Conservation (phyloP, 2,888 invertebrate species). For the Mellilla xanthometata region DNA sequence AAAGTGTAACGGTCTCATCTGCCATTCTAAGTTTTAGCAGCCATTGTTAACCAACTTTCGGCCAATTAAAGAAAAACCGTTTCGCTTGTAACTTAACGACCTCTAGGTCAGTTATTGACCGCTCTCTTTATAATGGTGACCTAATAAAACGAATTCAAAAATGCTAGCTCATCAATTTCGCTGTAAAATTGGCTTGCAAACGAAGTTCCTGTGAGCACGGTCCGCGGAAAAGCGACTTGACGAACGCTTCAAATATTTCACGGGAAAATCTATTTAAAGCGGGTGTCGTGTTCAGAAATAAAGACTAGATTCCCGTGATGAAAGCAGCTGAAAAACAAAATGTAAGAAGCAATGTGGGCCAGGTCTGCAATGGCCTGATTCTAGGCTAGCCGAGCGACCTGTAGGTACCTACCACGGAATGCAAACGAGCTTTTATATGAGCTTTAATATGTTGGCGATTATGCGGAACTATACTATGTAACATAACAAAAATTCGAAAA, state of each 20-base stretch:
- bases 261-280: slow-evolving; percentile 39
- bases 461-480: background rate
- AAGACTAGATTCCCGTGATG: slow-evolving; percentile 49
- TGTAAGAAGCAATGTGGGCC: slow-evolving; percentile 58
- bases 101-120: slow-evolving; percentile 28
- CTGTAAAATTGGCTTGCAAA: slow-evolving; percentile 15
- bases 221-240: slow-evolving; percentile 21
- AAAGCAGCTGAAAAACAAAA: slow-evolving; percentile 48
- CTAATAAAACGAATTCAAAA: slow-evolving; percentile 6
- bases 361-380: slow-evolving; percentile 74
- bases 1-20: slow-evolving; percentile 22
- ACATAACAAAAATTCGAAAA: background rate
- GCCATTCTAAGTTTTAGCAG: slow-evolving; percentile 27
- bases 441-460: slow-evolving; percentile 7
- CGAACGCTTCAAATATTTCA: slow-evolving; percentile 15
- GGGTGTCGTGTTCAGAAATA: slow-evolving; percentile 33
- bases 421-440: no score
- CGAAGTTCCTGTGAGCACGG: slow-evolving; percentile 17
- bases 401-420: slow-evolving; percentile 39
- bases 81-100: slow-evolving; percentile 22
- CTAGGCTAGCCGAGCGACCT: slow-evolving; percentile 43
- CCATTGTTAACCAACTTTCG: slow-evolving; percentile 30
- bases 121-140: slow-evolving; percentile 14
- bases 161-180: slow-evolving; percentile 11
- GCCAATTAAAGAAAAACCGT: slow-evolving; percentile 32